A percentile compares a stretch with the other conserved stretches of the same genome.
These are phyloP conservation scores for Rousettus madagascariensis DNA, from an alignment of 2,797 vertebrate species.

Conservation along the genomic window DNA sequence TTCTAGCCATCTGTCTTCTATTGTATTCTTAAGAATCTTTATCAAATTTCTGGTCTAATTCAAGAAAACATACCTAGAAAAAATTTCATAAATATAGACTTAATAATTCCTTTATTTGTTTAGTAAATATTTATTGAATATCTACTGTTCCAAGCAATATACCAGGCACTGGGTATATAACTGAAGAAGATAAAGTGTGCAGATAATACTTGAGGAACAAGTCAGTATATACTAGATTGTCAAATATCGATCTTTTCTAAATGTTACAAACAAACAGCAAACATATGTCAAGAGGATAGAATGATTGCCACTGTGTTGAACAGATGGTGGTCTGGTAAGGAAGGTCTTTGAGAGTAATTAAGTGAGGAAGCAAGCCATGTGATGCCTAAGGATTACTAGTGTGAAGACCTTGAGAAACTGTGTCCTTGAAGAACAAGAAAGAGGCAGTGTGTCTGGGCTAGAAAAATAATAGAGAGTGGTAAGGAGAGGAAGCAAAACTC, in stretches of 20 bases:
- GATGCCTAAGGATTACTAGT: background rate
- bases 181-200: background rate
- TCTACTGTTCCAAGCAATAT: background rate
- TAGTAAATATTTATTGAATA: background rate
- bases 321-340: background rate
- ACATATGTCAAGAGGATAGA: background rate
- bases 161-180: background rate
- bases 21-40: background rate
- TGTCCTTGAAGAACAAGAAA: background rate
- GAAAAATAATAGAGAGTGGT: background rate
- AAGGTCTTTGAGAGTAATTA: background rate
- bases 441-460: background rate
- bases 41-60: background rate
- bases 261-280: background rate
- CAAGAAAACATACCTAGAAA: background rate
- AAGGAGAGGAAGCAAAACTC: background rate
- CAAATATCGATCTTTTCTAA: background rate
- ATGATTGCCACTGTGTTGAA: background rate
- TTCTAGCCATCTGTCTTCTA: background rate
- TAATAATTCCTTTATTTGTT: background rate
- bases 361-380: background rate
- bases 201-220: background rate
- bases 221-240: background rate
- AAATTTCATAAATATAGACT: background rate
- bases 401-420: background rate